phyloP scores from a whole-genome alignment of 2,888 invertebrate genomes.

The Caenorhabditis sp. region DNA sequence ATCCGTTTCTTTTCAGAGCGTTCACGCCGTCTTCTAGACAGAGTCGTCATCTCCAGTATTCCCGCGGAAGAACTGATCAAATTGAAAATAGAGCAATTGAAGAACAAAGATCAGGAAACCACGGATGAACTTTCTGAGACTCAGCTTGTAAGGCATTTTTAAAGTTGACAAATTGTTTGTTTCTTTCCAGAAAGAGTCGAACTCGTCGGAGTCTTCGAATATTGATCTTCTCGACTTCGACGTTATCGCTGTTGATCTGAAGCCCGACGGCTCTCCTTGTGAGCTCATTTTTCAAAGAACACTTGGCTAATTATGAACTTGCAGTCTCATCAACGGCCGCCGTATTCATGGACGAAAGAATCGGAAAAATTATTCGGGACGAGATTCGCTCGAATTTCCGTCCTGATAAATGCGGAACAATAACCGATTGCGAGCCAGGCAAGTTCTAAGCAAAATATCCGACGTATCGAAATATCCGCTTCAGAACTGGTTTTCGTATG shows the following conservation, averaged over 20 bases:
- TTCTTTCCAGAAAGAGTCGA: conserved; percentile 24
- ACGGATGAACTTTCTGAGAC: conserved; percentile 28
- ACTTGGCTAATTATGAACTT: background rate
- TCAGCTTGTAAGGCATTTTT: conserved; percentile 18
- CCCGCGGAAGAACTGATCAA: conserved; percentile 36
- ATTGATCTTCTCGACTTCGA: conserved; percentile 39
- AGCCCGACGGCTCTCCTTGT: conserved; percentile 46
- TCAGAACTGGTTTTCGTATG: conserved; percentile 30
- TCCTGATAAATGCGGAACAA: conserved; percentile 39
- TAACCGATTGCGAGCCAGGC: conserved; percentile 32
- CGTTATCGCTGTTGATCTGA: conserved; percentile 49
- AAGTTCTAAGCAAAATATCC: no score
- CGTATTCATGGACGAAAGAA: conserved; percentile 17
- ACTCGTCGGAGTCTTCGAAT: conserved; percentile 9
- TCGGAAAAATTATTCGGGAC: conserved; percentile 18
- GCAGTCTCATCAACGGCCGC: conserved; percentile 30
- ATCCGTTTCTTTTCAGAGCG: conserved; percentile 18
- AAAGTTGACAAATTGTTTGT: no score
- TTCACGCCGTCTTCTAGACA: conserved; percentile 30
- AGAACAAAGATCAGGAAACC: conserved; percentile 7
- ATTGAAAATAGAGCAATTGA: conserved; percentile 44
- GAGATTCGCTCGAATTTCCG: conserved; percentile 37
- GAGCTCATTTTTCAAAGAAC: background rate
- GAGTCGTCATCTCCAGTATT: conserved; percentile 42
- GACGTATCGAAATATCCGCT: no score